Conservation (phyloP, 2,888 invertebrate genomes). For the Carabus problematicus region DNA sequence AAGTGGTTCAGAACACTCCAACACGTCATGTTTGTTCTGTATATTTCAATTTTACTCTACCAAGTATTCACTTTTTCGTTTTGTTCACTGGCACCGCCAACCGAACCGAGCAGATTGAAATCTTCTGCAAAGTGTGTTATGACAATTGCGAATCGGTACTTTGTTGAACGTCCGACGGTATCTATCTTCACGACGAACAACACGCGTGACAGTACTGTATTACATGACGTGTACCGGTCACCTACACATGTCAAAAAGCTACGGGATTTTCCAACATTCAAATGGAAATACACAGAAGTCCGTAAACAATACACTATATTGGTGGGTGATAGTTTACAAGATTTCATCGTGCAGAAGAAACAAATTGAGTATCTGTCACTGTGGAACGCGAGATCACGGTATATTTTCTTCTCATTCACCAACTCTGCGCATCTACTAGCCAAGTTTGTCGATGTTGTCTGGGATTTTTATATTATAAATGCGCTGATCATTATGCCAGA, state of each 20-base stretch:
- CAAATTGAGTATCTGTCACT: constrained; percentile 18
- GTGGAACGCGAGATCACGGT: constrained; percentile 24
- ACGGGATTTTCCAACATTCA: constrained; percentile 19
- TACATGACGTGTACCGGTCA: constrained; percentile 13
- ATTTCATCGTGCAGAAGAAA: constrained; percentile 6
- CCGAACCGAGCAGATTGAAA: not conserved
- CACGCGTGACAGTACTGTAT: constrained; percentile 1
- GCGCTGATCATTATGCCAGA: constrained; percentile 8
- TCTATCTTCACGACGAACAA: constrained; percentile 23
- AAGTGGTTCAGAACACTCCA: too few species aligned
- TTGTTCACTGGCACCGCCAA: not conserved
- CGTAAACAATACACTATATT: constrained; percentile 19
- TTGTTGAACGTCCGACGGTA: constrained; percentile 9
- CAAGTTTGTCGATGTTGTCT: constrained; percentile 15
- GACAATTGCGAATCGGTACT: constrained; percentile 18
- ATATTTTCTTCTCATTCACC: constrained; percentile 17
- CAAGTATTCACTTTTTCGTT: not conserved
- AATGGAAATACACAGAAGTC: constrained; percentile 16
- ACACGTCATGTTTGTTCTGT: not conserved
- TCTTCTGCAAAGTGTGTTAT: constrained; percentile 19
- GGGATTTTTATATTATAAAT: constrained; percentile 25
- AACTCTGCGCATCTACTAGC: constrained; percentile 5
- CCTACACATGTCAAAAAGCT: constrained; percentile 11
- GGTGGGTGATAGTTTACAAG: constrained; percentile 10
- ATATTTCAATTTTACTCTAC: not conserved